Conservation (phyloP, 2,888 invertebrate genomes). For the Eledone cirrhosa region DNA sequence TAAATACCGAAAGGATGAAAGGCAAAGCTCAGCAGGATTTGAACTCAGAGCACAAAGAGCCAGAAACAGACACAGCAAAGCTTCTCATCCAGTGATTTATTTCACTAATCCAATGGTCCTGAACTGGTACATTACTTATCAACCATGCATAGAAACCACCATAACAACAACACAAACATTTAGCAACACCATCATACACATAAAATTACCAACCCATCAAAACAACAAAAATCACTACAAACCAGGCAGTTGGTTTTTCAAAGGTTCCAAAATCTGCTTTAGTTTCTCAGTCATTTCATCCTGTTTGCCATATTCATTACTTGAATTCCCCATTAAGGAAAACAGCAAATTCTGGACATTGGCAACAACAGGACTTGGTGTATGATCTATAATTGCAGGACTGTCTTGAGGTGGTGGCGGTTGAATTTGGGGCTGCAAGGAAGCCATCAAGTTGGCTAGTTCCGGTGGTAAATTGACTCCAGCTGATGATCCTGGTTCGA, state of each 20-base stretch:
- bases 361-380: constrained; percentile 39
- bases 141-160: too few relatives aligned
- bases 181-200: not conserved
- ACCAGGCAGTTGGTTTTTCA: constrained; percentile 44
- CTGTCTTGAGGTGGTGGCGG: constrained; percentile 2
- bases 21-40: too few relatives aligned
- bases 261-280: constrained; percentile 40
- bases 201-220: not conserved
- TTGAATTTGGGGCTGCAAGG: constrained; percentile 43
- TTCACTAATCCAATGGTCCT: too few relatives aligned
- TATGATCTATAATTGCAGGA: constrained; percentile 26
- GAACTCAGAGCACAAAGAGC: too few relatives aligned
- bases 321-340: constrained; percentile 43
- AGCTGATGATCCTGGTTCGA: not conserved
- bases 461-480: constrained; percentile 51
- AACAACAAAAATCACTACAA: not conserved
- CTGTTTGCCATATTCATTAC: constrained; percentile 29
- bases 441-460: constrained; percentile 49
- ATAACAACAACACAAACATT: too few relatives aligned
- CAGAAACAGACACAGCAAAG: too few relatives aligned
- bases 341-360: constrained; percentile 54
- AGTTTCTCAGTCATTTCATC: constrained; percentile 40
- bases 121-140: too few relatives aligned
- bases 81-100: too few relatives aligned
- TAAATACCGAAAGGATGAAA: too few relatives aligned